Evolutionary conservation across 2,888 invertebrate genomes (phyloP), one percentile per base, ranked within the genome.

Genomic region (Venusia cambrica): DNA sequence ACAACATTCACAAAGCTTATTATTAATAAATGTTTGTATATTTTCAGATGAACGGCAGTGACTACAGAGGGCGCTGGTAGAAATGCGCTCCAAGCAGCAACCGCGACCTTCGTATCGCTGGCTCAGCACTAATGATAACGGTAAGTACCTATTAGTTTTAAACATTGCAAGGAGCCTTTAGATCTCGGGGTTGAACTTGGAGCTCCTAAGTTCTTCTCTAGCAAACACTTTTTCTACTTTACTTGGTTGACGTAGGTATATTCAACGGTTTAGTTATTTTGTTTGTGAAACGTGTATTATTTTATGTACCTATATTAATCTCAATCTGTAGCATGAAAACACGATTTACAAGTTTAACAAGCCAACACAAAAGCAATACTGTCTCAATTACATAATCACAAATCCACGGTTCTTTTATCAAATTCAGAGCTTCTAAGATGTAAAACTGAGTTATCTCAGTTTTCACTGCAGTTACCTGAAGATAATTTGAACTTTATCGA

Each of bases 61-160:
- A 54, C 54, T 50, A 51, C 48, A 58, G 66, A 57, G 74, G 71
- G 74, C 77, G 35, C 65, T 61, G 62, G 63, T 89, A 89, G 78
- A 73, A 50, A 91, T 91, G 91, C 90, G 91, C 81, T 91, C 91
- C 77, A 91, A 91, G 85, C 91, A 91, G 81, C 91, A 91, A 81
- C 91, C 91, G 67, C 89, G 91, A 73, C 91, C 91, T 51, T 91
- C 91, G 63, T 91, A 90, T 74, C 90, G 91, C 75, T 91, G 91
- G 91, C 89, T 89, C 67, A 89, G 87, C 78, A 80, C 89, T 65
- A 89, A 89, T 78, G 91, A 90, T 83, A 90, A 90, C 87, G 90
- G 89, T 89, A 19, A 73, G 80, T 70, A 1, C 10, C 7, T n/a
- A 9, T 3, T 1, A 5, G 2, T 8, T 14, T 22, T 10, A 8